phyloP scores from a whole-genome alignment of 2,888 invertebrate species.

The Brachyopa scutellaris region DNA sequence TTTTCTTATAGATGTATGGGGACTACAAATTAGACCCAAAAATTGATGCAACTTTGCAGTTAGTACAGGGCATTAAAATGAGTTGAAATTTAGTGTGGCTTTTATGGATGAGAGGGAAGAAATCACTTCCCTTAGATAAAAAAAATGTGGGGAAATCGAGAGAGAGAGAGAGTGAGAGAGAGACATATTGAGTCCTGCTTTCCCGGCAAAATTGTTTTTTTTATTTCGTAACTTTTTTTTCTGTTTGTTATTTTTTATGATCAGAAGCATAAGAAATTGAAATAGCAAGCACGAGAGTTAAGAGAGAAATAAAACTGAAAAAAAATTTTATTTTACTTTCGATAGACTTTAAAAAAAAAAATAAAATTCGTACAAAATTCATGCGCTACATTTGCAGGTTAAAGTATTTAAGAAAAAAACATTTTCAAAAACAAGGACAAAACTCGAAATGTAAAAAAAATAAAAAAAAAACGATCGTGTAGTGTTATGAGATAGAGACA shows the following conservation, averaged over 20 bases:
- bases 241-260: conserved; percentile 20
- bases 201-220: conserved; percentile 78
- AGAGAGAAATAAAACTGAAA: conserved; percentile 29
- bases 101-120: not conserved
- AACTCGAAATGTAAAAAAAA: conserved; percentile 1
- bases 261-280: conserved; percentile 34
- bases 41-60: conserved; percentile 32
- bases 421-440: not conserved
- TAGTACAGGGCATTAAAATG: conserved; percentile 28
- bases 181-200: conserved; percentile 78
- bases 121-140: conserved; percentile 5
- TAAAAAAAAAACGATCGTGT: conserved; percentile 43
- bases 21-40: conserved; percentile 9
- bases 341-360: conserved; percentile 26
- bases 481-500: conserved; percentile 48
- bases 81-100: conserved; percentile 7
- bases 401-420: conserved; percentile 21
- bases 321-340: not conserved
- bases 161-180: conserved; percentile 44
- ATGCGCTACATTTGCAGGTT: conserved; percentile 63
- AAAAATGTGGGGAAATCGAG: not conserved
- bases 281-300: conserved; percentile 54
- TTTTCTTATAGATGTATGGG: not conserved
- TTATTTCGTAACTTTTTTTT: not conserved
- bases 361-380: conserved; percentile 18